Base-by-base conservation (phyloP, 2,888 invertebrate species). In the Allygus modestus region DNA sequence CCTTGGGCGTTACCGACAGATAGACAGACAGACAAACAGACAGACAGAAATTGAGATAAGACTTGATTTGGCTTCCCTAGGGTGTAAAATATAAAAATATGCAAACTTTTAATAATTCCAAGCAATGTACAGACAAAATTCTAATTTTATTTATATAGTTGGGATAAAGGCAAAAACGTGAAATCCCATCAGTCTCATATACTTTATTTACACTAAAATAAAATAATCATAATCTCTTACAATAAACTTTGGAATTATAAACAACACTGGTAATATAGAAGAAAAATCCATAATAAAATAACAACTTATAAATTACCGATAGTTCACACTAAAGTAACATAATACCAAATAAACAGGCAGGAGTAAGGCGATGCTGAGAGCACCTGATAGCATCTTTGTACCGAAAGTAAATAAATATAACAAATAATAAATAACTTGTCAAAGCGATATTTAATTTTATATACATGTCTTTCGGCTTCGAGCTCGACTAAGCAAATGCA, bases 181-280 rank as follows among this genome's bases (percentile, higher is more conserved):
- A n/a, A n/a, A n/a, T n/a, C 37, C 28, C 0, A 26, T 51, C 79
- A 79, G 79, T 79, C 79, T 79, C 58, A 79, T 79, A 54, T 9
- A 79, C 73, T 54, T 77, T 77, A 77, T 77, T 77, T 79, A 79
- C 58, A 79, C 58, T 79, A 33, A 79, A 26, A 79, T 54, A 79
- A 54, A 37, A 79, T 79, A 79, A 79, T 54, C 5, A 79, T 43
- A 31, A 71, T 73, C n/a, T 51, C 28, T 51, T 28, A 51, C 23
- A 31, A 79, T 79, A 79, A 58, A 79, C 79, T 79, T 79, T 79
- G 79, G 58, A 79, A 79, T 51, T 33, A 73, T 46, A 77, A 28
- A 58, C 37, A 79, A 79, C 79, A 58, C 79, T 54, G 33, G 51
- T 79, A 79, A 79, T 79, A 51, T 28, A 41, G 17, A 17, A 20